These are phyloP conservation scores for Toxotes jaculatrix DNA, from an alignment of 2,113 vertebrate species.

Conservation along the genomic window DNA sequence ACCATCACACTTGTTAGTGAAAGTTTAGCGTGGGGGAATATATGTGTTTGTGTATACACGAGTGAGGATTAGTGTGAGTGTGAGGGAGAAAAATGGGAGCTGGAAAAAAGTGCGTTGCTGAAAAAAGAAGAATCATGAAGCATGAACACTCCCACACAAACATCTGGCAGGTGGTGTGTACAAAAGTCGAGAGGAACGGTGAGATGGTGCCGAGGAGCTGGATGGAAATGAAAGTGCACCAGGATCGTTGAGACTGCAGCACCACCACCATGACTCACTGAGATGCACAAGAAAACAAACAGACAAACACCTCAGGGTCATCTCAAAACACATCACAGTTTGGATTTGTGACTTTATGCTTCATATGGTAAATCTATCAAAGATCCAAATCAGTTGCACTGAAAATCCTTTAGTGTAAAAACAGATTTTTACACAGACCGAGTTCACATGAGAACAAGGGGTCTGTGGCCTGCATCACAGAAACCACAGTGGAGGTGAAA, in stretches of 20 bases:
- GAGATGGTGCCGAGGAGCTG: constrained; percentile 23
- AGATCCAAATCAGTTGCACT: not conserved
- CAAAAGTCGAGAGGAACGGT: not conserved
- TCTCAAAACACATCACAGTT: not conserved
- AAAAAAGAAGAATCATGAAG: not conserved
- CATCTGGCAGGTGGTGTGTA: constrained; percentile 24
- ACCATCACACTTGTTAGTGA: constrained; percentile 23
- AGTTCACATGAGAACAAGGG: not conserved
- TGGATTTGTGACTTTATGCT: not conserved
- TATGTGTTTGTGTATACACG: not conserved
- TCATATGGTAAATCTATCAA: not conserved
- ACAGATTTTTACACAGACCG: not conserved
- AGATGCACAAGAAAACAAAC: constrained; percentile 14
- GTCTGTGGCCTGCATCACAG: not conserved
- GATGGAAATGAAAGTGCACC: constrained; percentile 38
- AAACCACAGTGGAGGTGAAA: not conserved
- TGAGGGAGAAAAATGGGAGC: not conserved
- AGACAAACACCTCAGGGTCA: not conserved
- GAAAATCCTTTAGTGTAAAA: not conserved
- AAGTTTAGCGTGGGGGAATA: not conserved
- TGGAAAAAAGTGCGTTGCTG: constrained; percentile 7
- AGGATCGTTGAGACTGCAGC: constrained; percentile 11
- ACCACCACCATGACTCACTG: constrained; percentile 12
- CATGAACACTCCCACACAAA: constrained; percentile 17
- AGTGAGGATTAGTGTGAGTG: not conserved